phyloP scores from a whole-genome alignment of 2,113 vertebrate species.

The Archocentrus centrarchus region DNA sequence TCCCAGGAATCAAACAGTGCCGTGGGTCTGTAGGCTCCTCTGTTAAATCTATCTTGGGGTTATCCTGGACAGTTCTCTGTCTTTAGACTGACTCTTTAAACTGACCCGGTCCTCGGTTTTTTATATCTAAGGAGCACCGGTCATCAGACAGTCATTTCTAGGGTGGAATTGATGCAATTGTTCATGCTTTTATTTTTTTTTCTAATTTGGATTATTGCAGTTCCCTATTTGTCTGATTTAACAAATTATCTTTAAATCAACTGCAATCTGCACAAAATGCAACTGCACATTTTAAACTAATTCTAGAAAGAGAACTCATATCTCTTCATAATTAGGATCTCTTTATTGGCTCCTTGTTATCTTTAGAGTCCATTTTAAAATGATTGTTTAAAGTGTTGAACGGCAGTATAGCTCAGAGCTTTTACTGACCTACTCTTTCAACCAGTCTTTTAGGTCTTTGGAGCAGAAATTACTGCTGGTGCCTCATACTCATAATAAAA shows the following conservation, averaged over 20 bases:
- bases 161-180: neutral
- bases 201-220: neutral
- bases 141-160: too few species aligned
- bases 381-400: neutral
- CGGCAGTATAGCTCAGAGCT: neutral
- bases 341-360: too few species aligned
- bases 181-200: neutral
- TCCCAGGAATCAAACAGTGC: neutral
- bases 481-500: neutral
- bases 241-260: too few species aligned
- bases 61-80: neutral
- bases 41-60: neutral
- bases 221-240: neutral
- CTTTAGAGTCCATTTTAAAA: too few species aligned
- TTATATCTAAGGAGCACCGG: too few species aligned
- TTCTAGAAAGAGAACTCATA: too few species aligned
- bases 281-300: too few species aligned
- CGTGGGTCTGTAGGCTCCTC: neutral
- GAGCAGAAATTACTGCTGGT: neutral
- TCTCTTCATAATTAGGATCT: too few species aligned
- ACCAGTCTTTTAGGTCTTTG: neutral
- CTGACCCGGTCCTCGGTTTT: neutral
- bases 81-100: neutral
- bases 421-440: neutral
- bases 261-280: too few species aligned